phyloP scores from a whole-genome alignment of 2,888 invertebrate genomes.

The Trilocha varians region DNA sequence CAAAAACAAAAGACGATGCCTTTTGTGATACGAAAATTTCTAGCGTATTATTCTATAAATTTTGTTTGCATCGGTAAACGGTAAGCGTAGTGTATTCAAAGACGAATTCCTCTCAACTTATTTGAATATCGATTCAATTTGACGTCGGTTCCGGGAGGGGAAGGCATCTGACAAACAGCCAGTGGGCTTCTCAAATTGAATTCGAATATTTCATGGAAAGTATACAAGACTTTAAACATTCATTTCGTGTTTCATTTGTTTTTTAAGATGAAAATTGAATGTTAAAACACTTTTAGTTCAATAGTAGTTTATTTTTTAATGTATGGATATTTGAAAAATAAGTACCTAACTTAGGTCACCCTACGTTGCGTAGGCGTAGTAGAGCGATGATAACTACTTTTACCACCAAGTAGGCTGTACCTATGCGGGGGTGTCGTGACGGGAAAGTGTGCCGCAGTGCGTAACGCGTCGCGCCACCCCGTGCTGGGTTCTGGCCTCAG shows the following conservation, averaged over 20 bases:
- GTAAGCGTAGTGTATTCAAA: slow-evolving; percentile 1
- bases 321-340: no score
- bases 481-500: no score
- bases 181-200: slow-evolving; percentile 4
- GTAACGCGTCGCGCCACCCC: no score
- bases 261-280: background rate
- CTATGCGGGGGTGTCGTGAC: no score
- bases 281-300: background rate
- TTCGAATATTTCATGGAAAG: slow-evolving; percentile 7
- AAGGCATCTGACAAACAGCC: slow-evolving; percentile 5
- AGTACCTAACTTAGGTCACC: no score
- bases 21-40: background rate
- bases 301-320: background rate
- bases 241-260: background rate
- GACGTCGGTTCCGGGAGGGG: background rate
- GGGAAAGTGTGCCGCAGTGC: no score
- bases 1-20: background rate
- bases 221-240: background rate
- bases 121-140: slow-evolving; percentile 11
- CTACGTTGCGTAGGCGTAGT: no score
- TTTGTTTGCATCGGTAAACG: background rate
- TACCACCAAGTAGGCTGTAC: no score
- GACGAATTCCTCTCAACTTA: slow-evolving; percentile 5
- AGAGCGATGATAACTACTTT: no score
- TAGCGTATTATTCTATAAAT: background rate